Conservation (phyloP, 2,888 invertebrate genomes). For the Pyrrhosoma nymphula region DNA sequence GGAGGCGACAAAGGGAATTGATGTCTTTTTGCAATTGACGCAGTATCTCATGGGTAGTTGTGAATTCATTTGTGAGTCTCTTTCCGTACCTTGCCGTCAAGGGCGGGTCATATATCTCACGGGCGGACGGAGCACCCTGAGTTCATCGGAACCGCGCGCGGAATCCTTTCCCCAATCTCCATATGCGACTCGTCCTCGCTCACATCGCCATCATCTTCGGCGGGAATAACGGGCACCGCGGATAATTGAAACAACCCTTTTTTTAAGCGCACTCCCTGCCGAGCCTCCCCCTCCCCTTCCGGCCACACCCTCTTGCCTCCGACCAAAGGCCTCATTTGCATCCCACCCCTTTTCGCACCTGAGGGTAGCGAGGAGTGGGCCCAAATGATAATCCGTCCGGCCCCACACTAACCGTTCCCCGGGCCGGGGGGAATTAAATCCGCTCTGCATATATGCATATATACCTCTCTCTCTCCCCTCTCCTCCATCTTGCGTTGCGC, state of each 20-base stretch:
- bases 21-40: too few species aligned
- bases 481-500: too few species aligned
- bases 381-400: neutral
- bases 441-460: conserved; percentile 4
- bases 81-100: too few species aligned
- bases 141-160: too few species aligned
- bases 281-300: neutral
- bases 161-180: too few species aligned
- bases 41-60: too few species aligned
- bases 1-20: too few species aligned
- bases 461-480: neutral
- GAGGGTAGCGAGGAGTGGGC: neutral
- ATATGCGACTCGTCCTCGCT: neutral
- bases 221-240: neutral
- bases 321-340: neutral
- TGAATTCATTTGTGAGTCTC: too few species aligned
- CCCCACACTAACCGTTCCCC: neutral
- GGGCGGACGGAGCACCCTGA: too few species aligned
- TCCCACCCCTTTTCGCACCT: neutral
- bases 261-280: neutral
- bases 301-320: neutral
- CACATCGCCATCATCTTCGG: neutral
- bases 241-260: conserved; percentile 31
- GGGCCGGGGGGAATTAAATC: neutral
- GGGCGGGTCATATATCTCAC: too few species aligned